Conservation (phyloP, 2,113 vertebrate species). For the Meleagris gallopavo region DNA sequence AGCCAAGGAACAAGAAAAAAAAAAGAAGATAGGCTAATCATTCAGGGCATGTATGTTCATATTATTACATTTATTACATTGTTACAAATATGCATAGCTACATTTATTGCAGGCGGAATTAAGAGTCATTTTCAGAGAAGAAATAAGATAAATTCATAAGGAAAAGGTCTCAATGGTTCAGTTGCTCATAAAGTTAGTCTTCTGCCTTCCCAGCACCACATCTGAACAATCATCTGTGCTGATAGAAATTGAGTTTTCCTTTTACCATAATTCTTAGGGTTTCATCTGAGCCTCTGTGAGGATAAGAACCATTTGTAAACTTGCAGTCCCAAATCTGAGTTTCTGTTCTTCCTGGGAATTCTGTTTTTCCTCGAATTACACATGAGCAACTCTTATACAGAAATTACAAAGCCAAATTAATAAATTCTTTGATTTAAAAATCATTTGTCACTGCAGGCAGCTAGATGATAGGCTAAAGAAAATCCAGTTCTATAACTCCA, state of each 20-base stretch:
- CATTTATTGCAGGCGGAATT: background rate
- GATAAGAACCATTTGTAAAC: background rate
- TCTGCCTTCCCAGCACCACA: background rate
- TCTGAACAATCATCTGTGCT: background rate
- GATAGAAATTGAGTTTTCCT: background rate
- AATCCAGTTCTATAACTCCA: background rate
- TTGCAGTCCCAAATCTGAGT: background rate
- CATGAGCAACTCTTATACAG: background rate
- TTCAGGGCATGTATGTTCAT: background rate
- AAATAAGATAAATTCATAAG: background rate
- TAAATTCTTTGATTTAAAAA: background rate
- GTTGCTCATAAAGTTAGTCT: background rate
- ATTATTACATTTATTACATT: background rate
- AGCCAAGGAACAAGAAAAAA: background rate
- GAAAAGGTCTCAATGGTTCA: background rate
- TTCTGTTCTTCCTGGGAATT: background rate
- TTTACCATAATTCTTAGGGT: background rate
- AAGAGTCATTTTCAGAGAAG: background rate
- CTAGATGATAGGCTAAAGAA: background rate
- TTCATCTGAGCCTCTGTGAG: background rate
- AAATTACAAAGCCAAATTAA: conserved; percentile 1
- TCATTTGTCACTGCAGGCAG: background rate
- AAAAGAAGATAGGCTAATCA: background rate
- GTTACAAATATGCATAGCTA: background rate
- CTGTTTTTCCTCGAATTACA: background rate